Evolutionary conservation across 2,113 vertebrate genomes (phyloP), one percentile per base, ranked within the genome.

Genomic region (Nothobranchius furzeri): DNA sequence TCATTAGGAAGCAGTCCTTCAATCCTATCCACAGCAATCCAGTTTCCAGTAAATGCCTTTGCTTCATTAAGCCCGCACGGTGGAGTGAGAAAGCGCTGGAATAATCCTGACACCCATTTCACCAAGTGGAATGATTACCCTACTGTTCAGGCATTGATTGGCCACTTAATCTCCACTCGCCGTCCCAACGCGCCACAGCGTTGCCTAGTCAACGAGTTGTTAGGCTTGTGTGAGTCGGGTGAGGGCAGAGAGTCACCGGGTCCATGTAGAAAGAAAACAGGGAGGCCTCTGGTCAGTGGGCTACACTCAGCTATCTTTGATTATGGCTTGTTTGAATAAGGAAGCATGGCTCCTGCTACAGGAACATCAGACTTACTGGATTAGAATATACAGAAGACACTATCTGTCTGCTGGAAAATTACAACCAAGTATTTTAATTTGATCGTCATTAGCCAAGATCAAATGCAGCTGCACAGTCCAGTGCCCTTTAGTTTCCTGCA

Each of bases 141-240:
- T 62, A 59, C 78, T 73, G 82, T 85, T 87, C 85, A 74, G 67
- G 80, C 78, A 78, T 70, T 91, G 90, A 92, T 91, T 91, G 90
- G 88, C 86, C 90, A 90, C 88, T 92, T 91, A 89, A 92, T 92
- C 90, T 91, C 79, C 71, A 68, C 60, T 79, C 43, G 45, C 80
- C 69, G 63, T 82, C 85, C 75, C 85, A 89, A 85, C 69, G 72
- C 77, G 54, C 71, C 60, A 76, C 76, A 2, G 63, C 52, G 75
- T 81, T 86, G 88, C 88, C 87, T 85, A 86, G 87, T 87, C 83
- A 71, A 82, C 83, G 48, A 70, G 80, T 68, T 56, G 68, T 1
- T 60, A 49, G 63, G 71, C 62, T 36, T 3, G 64, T 66, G 76
- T 40, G 76, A 6, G n/a, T 52, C 25, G 0, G 13, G 2, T 20